A percentile compares a stretch with the other conserved stretches of the same genome.
phyloP scores from a whole-genome alignment of 1,140 invertebrate species.

The Oreohelix idahoensis region DNA sequence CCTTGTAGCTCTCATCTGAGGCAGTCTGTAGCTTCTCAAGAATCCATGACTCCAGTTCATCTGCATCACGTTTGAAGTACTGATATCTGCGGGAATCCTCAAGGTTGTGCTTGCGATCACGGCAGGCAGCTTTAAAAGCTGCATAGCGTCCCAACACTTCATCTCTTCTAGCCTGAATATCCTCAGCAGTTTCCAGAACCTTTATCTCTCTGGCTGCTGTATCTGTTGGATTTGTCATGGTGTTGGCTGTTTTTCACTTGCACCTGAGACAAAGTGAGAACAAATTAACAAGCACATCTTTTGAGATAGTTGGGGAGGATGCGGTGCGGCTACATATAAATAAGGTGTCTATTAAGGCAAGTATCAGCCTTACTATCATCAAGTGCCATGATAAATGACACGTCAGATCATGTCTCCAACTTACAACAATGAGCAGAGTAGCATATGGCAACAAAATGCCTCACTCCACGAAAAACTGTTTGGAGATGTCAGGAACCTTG shows the following conservation, averaged over 20 bases:
- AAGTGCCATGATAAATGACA: too few species aligned
- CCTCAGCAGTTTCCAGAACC: conserved; percentile 98
- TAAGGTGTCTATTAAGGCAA: too few species aligned
- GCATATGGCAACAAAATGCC: too few species aligned
- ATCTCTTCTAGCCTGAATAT: conserved; percentile 88
- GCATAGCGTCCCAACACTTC: conserved; percentile 81
- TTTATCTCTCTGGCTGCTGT: conserved; percentile 89
- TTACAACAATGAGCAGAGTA: too few species aligned
- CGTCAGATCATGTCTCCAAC: too few species aligned
- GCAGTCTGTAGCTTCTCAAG: conserved; percentile 98
- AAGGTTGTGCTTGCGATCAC: conserved; percentile 92
- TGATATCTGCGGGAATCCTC: conserved; percentile 98
- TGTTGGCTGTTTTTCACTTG: background rate
- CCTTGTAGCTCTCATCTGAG: conserved; percentile 95
- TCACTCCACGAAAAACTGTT: too few species aligned
- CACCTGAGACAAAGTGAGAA: too few species aligned
- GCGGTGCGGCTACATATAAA: too few species aligned
- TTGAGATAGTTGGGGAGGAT: too few species aligned
- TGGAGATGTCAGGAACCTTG: too few species aligned
- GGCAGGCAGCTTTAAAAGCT: conserved; percentile 94
- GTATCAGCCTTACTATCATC: too few species aligned
- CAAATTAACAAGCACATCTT: too few species aligned
- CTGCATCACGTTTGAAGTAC: conserved; percentile 99
- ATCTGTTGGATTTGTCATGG: conserved; percentile 66
- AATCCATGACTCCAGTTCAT: conserved; percentile 99